phyloP scores from a whole-genome alignment of 2,113 vertebrate genomes.

The Corythoichthys intestinalis region DNA sequence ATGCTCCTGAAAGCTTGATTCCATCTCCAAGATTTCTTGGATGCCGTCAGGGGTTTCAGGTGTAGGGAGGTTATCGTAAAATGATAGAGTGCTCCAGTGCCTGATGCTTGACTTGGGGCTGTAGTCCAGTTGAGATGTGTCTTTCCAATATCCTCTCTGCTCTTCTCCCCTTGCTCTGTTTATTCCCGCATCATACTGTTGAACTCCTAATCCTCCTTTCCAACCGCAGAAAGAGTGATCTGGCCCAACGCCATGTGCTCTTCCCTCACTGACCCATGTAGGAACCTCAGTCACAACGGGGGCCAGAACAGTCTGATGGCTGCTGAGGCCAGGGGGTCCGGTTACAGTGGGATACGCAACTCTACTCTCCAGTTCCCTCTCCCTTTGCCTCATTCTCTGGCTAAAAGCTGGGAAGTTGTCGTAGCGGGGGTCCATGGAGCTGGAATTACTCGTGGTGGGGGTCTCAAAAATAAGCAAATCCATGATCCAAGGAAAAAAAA shows the following conservation, averaged over 20 bases:
- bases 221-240: slow-evolving; percentile 68
- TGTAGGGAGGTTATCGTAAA: slow-evolving; percentile 51
- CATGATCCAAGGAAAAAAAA: slow-evolving; percentile 50
- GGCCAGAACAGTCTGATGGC: slow-evolving; percentile 38
- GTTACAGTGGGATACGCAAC: slow-evolving; percentile 52
- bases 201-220: slow-evolving; percentile 44
- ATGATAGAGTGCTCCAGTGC: slow-evolving; percentile 61
- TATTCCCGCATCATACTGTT: slow-evolving; percentile 16
- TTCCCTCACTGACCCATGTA: slow-evolving; percentile 43
- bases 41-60: not conserved
- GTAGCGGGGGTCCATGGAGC: slow-evolving; percentile 58
- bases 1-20: slow-evolving; percentile 38
- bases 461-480: slow-evolving; percentile 54
- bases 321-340: slow-evolving; percentile 42
- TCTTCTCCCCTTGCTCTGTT: slow-evolving; percentile 40
- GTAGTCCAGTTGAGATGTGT: slow-evolving; percentile 36
- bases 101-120: slow-evolving; percentile 46
- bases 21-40: slow-evolving; percentile 31
- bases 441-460: slow-evolving; percentile 53
- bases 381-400: slow-evolving; percentile 46
- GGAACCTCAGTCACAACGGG: slow-evolving; percentile 64
- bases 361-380: slow-evolving; percentile 41
- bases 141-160: slow-evolving; percentile 12
- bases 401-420: slow-evolving; percentile 47
- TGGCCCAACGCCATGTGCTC: slow-evolving; percentile 59